These are phyloP conservation scores for Branchinecta sandiegonensis DNA, from an alignment of 2,888 invertebrate genomes.

Conservation along the genomic window DNA sequence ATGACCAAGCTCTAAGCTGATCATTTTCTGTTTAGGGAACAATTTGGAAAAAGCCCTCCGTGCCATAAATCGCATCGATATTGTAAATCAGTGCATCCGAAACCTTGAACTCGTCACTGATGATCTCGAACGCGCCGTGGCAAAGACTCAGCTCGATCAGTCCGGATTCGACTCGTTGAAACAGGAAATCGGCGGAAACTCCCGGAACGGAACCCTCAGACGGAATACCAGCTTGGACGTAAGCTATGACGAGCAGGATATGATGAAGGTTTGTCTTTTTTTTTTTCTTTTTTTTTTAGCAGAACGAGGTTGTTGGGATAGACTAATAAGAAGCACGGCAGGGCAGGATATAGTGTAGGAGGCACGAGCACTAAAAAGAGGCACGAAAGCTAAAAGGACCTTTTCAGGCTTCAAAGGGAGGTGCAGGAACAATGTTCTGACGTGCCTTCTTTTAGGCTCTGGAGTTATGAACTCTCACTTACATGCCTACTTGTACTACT, in stretches of 20 bases:
- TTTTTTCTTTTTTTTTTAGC: no score
- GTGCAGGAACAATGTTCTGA: no score
- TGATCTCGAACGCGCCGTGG: conserved; percentile 51
- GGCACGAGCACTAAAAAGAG: no score
- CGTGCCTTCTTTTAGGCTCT: no score
- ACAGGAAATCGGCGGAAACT: conserved; percentile 45
- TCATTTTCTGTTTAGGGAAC: conserved; percentile 40
- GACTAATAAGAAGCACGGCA: no score
- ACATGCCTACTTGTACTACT: no score
- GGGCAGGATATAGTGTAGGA: no score
- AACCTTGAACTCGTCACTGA: conserved; percentile 63
- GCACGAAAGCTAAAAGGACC: no score
- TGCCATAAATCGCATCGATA: conserved; percentile 76
- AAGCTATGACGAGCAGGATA: conserved; percentile 46
- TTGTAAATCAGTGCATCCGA: conserved; percentile 67
- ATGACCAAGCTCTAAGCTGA: no score
- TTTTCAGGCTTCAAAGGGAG: no score
- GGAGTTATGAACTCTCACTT: no score
- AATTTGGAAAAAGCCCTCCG: conserved; percentile 68
- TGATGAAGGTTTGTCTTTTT: conserved; percentile 47
- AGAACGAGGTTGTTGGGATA: no score
- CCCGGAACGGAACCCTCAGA: conserved; percentile 52
- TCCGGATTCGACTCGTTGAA: conserved; percentile 52
- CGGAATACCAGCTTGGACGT: conserved; percentile 45
- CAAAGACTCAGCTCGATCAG: conserved; percentile 45